These are phyloP conservation scores for Acleris cristana DNA, from an alignment of 2,888 invertebrate species.

Conservation along the genomic window DNA sequence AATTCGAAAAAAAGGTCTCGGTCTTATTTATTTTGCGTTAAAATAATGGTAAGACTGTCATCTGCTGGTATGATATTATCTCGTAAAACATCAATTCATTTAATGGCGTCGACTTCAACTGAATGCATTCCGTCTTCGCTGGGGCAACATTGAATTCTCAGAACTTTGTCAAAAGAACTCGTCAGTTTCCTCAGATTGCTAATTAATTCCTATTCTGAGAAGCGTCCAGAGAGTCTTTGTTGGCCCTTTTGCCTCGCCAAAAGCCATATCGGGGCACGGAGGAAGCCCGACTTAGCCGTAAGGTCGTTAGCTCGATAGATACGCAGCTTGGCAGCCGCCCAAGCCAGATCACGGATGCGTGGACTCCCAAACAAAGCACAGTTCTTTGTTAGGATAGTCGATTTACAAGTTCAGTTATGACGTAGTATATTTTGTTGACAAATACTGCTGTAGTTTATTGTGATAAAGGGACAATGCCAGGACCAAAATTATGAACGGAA, in stretches of 20 bases:
- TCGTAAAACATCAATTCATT: too few relatives aligned
- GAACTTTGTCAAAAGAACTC: conserved; percentile 1
- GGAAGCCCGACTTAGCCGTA: conserved; percentile 37
- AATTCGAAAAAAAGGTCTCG: too few relatives aligned
- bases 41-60: too few relatives aligned
- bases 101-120: too few relatives aligned
- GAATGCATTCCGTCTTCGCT: too few relatives aligned
- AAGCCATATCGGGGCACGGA: conserved; percentile 48
- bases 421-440: conserved; percentile 9
- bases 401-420: conserved; percentile 4
- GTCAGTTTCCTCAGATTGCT: background rate
- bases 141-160: too few relatives aligned
- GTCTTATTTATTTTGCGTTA: too few relatives aligned
- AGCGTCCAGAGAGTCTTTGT: conserved; percentile 13
- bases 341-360: conserved; percentile 11
- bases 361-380: conserved; percentile 9
- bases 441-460: conserved; percentile 4
- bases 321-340: conserved; percentile 35
- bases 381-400: conserved; percentile 1
- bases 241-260: conserved; percentile 40
- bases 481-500: too few relatives aligned
- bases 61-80: too few relatives aligned
- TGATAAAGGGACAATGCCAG: conserved; percentile 4
- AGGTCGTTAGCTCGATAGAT: conserved; percentile 38
- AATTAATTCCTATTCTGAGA: conserved; percentile 21